Evolutionary conservation across 2,888 invertebrate species (phyloP).

Genomic region (Phlogophora meticulosa): DNA sequence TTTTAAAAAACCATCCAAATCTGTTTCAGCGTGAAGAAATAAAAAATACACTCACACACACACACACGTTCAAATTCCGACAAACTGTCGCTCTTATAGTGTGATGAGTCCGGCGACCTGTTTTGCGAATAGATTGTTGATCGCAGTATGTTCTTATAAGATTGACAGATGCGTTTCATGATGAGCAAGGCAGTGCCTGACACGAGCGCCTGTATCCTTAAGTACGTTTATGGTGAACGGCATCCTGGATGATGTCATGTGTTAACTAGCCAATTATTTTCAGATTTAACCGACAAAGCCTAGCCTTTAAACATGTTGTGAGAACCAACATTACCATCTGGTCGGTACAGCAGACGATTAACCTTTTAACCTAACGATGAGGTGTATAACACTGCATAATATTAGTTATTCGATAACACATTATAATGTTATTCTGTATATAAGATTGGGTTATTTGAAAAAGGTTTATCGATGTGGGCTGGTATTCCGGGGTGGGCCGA

Average conservation of each 20-base stretch:
- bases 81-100: too few species aligned
- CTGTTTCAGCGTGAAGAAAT: too few species aligned
- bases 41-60: too few species aligned
- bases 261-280: constrained; percentile 4
- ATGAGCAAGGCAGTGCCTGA: background rate
- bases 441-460: background rate
- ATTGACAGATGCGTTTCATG: too few species aligned
- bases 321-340: background rate
- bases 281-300: background rate
- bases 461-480: background rate
- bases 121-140: background rate
- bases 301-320: constrained; percentile 6
- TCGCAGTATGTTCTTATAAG: background rate
- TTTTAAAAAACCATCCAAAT: too few species aligned
- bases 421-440: background rate
- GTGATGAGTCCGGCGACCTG: background rate
- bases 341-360: constrained; percentile 8
- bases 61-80: too few species aligned
- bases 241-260: constrained; percentile 7
- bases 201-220: background rate
- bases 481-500: too few species aligned
- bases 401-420: background rate
- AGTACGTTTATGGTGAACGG: too few species aligned
- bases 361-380: constrained; percentile 22
- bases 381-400: background rate